These are phyloP conservation scores for Ophiothrix spiculata DNA, from an alignment of 35 echinoderm and acorn worm species.

Conservation along the genomic window DNA sequence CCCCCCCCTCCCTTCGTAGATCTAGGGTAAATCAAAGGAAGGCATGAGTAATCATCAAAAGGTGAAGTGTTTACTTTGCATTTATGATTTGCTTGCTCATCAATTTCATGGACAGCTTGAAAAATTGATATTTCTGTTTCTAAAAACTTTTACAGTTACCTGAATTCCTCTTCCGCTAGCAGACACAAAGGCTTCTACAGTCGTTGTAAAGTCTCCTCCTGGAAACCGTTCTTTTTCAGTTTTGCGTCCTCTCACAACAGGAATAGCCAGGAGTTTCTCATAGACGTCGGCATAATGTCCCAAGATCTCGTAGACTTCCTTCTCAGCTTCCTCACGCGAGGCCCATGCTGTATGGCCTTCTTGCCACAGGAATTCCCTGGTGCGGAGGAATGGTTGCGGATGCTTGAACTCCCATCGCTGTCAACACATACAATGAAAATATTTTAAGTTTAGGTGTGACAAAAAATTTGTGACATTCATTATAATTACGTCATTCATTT, in stretches of 20 bases:
- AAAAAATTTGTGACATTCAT: too few species aligned
- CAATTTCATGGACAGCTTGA: too few species aligned
- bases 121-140: too few species aligned
- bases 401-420: slow-evolving; percentile 99
- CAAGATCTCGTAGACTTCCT: slow-evolving; percentile 77
- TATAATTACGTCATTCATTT: too few species aligned
- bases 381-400: slow-evolving; percentile 88
- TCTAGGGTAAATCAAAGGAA: too few species aligned
- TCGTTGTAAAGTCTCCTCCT: slow-evolving; percentile 85
- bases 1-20: too few species aligned
- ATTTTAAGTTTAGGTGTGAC: too few species aligned
- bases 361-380: slow-evolving; percentile 94
- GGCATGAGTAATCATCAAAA: too few species aligned
- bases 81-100: too few species aligned
- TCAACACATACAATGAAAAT: too few species aligned
- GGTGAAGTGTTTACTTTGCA: too few species aligned
- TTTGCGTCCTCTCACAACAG: slow-evolving; percentile 76
- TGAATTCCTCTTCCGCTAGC: slow-evolving; percentile 83
- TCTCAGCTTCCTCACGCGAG: slow-evolving; percentile 56
- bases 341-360: slow-evolving; percentile 98
- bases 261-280: slow-evolving; percentile 83
- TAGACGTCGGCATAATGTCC: slow-evolving; percentile 78
- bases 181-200: slow-evolving; percentile 80
- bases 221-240: slow-evolving; percentile 94
- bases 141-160: slow-evolving; percentile 38